A percentile compares a stretch with the other conserved stretches of the same genome.
These are phyloP conservation scores for Frieseomelitta varia DNA, from an alignment of 1,140 invertebrate genomes.

Conservation along the genomic window DNA sequence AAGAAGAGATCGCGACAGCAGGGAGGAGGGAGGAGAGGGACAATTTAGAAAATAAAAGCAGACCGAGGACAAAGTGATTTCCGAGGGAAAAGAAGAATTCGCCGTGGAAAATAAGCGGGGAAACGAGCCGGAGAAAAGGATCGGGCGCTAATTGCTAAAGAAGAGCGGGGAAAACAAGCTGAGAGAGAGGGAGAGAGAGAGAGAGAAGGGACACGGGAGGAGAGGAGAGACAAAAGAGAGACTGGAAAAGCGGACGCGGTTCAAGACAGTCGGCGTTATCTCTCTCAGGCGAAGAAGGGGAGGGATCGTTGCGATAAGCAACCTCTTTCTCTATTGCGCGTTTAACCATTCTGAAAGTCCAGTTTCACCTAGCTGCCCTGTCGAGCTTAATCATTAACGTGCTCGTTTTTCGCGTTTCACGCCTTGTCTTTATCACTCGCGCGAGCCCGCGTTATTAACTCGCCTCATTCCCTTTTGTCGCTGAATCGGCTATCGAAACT, in stretches of 20 bases:
- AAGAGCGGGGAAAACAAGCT: not conserved
- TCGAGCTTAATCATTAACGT: constrained; percentile 11
- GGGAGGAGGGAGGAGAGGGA: not conserved
- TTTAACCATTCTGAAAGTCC: not conserved
- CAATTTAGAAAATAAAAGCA: not conserved
- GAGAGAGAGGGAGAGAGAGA: not conserved
- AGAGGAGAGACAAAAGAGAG: constrained; percentile 14
- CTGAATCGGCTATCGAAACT: not conserved
- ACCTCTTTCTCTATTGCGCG: not conserved
- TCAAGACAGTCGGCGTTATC: constrained; percentile 54
- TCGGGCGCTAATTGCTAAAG: not conserved
- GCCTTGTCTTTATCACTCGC: too few relatives aligned
- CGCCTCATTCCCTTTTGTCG: not conserved
- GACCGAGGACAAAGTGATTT: not conserved
- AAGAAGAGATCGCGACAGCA: too few relatives aligned
- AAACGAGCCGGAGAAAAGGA: not conserved
- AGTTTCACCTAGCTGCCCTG: not conserved
- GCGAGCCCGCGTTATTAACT: too few relatives aligned
- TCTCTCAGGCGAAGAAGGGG: constrained; percentile 1
- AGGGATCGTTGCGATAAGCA: constrained; percentile 32
- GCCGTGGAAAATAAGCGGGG: not conserved
- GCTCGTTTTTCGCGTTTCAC: not conserved
- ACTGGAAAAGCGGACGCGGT: constrained; percentile 18
- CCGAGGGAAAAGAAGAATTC: not conserved
- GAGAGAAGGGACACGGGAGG: constrained; percentile 31